These are phyloP conservation scores for Maccullochella peelii DNA, from an alignment of 2,113 vertebrate species.

Conservation along the genomic window DNA sequence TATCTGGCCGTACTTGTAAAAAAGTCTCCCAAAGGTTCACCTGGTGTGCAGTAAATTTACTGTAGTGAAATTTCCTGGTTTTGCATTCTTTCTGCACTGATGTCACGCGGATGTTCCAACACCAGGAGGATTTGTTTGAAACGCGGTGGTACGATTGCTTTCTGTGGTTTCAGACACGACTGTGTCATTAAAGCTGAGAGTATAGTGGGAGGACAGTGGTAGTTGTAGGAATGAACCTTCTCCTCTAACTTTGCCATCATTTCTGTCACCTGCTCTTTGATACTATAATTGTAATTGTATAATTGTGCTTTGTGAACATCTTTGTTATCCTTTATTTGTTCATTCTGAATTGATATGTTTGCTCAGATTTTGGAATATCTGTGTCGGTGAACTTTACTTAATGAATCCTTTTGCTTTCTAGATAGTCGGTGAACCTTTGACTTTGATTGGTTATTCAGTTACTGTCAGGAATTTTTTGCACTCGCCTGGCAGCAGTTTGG, in stretches of 20 bases:
- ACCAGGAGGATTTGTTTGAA: neutral
- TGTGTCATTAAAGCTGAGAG: neutral
- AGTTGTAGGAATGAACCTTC: too few relatives aligned
- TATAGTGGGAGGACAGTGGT: neutral
- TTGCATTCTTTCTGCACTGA: neutral
- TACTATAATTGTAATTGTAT: neutral
- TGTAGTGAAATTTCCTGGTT: neutral
- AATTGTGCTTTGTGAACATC: neutral
- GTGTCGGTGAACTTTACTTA: neutral
- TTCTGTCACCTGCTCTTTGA: neutral
- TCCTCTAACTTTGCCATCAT: neutral
- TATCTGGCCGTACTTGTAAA: neutral
- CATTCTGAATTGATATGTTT: neutral
- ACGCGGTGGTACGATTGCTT: neutral
- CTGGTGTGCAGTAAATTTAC: neutral
- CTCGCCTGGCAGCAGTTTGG: neutral
- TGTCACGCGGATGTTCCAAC: neutral
- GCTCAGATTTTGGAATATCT: neutral
- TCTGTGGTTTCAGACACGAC: conserved; percentile 3
- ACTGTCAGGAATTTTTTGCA: neutral
- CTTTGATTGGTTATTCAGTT: conserved; percentile 15
- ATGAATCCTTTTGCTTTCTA: neutral
- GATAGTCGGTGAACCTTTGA: conserved; percentile 12
- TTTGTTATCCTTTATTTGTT: neutral
- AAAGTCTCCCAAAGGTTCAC: neutral